Conservation (phyloP, 2,888 invertebrate genomes). For the Brachylomia viminalis region DNA sequence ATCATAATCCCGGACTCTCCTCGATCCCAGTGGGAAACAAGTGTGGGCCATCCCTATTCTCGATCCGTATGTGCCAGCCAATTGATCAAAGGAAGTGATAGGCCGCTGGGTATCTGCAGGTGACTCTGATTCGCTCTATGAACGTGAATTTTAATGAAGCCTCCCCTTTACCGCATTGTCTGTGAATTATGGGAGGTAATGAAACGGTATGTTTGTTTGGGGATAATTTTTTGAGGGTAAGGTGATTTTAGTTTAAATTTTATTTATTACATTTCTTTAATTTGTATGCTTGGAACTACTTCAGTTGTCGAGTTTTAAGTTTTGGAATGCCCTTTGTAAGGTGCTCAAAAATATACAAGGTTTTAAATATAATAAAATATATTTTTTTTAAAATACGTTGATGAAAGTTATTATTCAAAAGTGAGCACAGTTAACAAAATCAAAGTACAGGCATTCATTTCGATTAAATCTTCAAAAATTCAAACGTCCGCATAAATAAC, state of each 20-base stretch:
- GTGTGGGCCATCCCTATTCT: constrained; percentile 45
- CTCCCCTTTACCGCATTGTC: constrained; percentile 58
- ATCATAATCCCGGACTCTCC: constrained; percentile 9
- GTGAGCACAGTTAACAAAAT: not conserved
- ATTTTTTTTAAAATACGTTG: not conserved
- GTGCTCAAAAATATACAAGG: not conserved
- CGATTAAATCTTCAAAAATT: not conserved
- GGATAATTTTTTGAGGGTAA: constrained; percentile 19
- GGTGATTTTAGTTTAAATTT: not conserved
- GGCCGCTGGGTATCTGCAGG: constrained; percentile 67
- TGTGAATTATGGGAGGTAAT: constrained; percentile 52
- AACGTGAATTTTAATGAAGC: constrained; percentile 64
- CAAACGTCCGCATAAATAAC: constrained; percentile 14
- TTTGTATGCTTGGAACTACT: not conserved
- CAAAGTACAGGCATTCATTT: constrained; percentile 14
- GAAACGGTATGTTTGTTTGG: constrained; percentile 37
- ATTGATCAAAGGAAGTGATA: constrained; percentile 70
- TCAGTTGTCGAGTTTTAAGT: not conserved
- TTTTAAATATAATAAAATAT: not conserved
- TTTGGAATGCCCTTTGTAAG: too few species aligned
- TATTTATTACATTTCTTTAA: not conserved
- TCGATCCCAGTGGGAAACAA: constrained; percentile 34
- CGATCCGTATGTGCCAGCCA: constrained; percentile 59
- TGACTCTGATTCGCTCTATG: constrained; percentile 66
- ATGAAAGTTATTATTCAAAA: not conserved